These are phyloP conservation scores for Anoplophora glabripennis DNA, from an alignment of 1,140 invertebrate species.

Conservation along the genomic window DNA sequence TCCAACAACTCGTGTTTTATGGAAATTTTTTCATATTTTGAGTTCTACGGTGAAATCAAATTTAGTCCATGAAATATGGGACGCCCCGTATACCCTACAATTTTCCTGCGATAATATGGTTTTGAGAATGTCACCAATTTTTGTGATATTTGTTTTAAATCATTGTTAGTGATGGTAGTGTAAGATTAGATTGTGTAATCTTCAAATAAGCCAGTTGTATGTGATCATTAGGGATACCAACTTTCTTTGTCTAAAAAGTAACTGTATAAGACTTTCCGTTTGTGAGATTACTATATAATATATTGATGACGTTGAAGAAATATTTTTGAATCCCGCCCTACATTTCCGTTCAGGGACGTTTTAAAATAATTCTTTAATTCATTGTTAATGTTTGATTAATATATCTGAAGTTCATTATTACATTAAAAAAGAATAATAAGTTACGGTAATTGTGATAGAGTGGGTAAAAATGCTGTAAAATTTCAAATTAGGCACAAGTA, in stretches of 20 bases:
- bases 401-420: no score
- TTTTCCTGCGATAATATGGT: slow-evolving; percentile 6
- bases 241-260: slow-evolving; percentile 15
- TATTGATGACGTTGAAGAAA: not conserved
- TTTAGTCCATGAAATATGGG: no score
- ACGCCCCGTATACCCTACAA: no score
- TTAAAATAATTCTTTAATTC: slow-evolving; percentile 12
- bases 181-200: slow-evolving; percentile 8
- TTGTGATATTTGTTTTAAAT: slow-evolving; percentile 22
- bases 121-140: slow-evolving; percentile 14
- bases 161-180: slow-evolving; percentile 10
- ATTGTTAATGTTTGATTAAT: slow-evolving; percentile 12
- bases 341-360: slow-evolving; percentile 8
- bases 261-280: slow-evolving; percentile 11
- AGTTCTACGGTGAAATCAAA: no score
- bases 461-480: slow-evolving; percentile 11
- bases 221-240: slow-evolving; percentile 22
- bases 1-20: no score
- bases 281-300: slow-evolving; percentile 16
- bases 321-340: not conserved
- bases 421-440: not conserved
- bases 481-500: not conserved
- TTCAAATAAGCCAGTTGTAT: slow-evolving; percentile 21
- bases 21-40: no score
- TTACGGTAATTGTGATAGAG: slow-evolving; percentile 14